Base-by-base conservation (phyloP, 2,797 vertebrate species). In the Anabacerthia variegaticeps region DNA sequence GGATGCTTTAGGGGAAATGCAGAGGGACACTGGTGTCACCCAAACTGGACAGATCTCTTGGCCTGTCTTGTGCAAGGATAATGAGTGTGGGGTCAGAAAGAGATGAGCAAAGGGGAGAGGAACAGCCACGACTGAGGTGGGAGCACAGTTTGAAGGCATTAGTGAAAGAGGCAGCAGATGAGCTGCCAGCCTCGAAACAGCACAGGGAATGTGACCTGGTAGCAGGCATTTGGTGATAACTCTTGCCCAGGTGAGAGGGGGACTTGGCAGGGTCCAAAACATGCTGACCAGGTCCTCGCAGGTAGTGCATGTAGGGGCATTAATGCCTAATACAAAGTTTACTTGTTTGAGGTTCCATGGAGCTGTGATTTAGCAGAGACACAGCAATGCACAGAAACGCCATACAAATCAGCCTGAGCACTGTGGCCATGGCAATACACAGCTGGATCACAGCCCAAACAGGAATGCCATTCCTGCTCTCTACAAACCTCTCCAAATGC, bases 281-380 rank as follows among this genome's bases (percentile, higher is more conserved):
- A 8, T 43, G 74, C 83, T 80, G 88, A 21, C 26, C 81, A 27
- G n/a, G 14, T 76, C 58, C 80, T 34, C 79, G 71, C 41, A 51
- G 73, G 41, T 51, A 8, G 5, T 86, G 44, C 49, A 10, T 1
- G 0, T 1, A 5, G 15, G 14, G 9, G 7, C 19, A 17, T 79
- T 62, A 55, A 20, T 39, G 39, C n/a, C 82, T 62, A 22, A 46
- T 10, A 5, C 16, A 19, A n/a, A 66, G 36, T 68, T 54, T 28
- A 21, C 8, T 78, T 49, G 21, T 16, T 56, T 73, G 74, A 69
- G 81, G 28, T 19, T 56, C 22, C 12, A 10, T 0, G 1, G 43
- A 12, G 3, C 5, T 76, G 39, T n/a, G n/a, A 37, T 69, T 74
- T 32, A 66, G 66, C 68, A 77, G 48, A 66, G 43, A 44, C 56